Base-by-base conservation (phyloP, 2,888 invertebrate genomes). In the Cantharis rufa region DNA sequence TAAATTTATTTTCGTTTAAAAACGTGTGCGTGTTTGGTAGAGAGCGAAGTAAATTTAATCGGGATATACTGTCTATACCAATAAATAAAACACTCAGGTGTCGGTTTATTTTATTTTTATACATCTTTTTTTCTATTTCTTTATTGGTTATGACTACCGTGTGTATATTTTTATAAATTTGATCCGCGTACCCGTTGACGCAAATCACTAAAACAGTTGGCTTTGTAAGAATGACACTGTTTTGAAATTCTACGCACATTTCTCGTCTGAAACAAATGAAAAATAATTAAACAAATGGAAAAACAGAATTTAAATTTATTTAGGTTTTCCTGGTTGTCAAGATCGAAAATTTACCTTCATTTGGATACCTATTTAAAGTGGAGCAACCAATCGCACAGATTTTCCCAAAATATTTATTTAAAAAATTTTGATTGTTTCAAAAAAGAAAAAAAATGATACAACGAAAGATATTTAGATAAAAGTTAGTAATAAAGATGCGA, bases 1-100 rank as follows among this genome's bases (percentile, higher is more conserved):
- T 78, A 83, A 87, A 87, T 21, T 79, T 79, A 69, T 83, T 91
- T 15, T 92, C 90, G 64, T 91, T 88, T 62, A 97, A 89, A 85
- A 92, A 93, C 15, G 90, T 88, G 1, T 91, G 89, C 0, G 96
- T 95, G 83, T 91, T 90, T 0, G 94, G 93, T 92, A 97, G 93
- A 10, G 94, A 92, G 70, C 95, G 90, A 16, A 92, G 90, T 76
- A 95, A 91, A 85, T 96, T 95, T 64, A 94, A 89, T 74, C 96
- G 88, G 0, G 96, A 96, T 83, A 97, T 92, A 68, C 95, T 95
- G 85, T 97, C 96, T 82, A 97, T 93, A 61, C 96, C 97, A 16
- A 98, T 86, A 85, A 96, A 89, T 24, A 97, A 87, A 0, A 97
- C 92, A 84, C 93, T 94, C n/a, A 93, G 87, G 66, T 89, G 89